These are phyloP conservation scores for Hoplodrina ambigua DNA, from an alignment of 2,888 invertebrate species.

Conservation along the genomic window DNA sequence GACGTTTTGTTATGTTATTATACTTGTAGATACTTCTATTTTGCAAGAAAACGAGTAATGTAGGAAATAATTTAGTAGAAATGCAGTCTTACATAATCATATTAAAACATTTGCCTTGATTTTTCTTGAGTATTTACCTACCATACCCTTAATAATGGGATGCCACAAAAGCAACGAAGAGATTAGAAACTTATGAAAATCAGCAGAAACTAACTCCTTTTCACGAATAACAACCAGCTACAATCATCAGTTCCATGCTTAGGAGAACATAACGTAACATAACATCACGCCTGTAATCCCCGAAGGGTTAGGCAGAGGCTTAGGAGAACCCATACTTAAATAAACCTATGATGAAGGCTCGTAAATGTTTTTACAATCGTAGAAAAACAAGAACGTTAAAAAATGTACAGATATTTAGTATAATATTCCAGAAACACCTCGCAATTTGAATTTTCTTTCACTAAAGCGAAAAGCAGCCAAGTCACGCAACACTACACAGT, in stretches of 20 bases:
- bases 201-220: neutral
- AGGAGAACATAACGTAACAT: too few species aligned
- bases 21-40: neutral
- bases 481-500: conserved; percentile 60
- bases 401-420: neutral
- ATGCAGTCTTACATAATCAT: neutral
- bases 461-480: conserved; percentile 42
- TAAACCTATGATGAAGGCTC: too few species aligned
- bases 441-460: conserved; percentile 57
- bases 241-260: neutral
- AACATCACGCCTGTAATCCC: too few species aligned
- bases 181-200: neutral
- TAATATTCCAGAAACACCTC: conserved; percentile 25
- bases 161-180: neutral
- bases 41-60: too few species aligned
- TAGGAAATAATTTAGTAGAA: neutral
- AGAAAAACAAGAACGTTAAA: neutral
- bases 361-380: neutral
- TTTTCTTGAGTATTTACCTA: too few species aligned
- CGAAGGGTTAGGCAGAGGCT: too few species aligned
- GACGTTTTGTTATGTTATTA: too few species aligned
- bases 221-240: neutral
- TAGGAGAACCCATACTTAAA: neutral
- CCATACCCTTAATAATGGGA: neutral
- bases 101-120: too few species aligned